Evolutionary conservation across 2,797 vertebrate species (phyloP).

Genomic region (Danio choprae): DNA sequence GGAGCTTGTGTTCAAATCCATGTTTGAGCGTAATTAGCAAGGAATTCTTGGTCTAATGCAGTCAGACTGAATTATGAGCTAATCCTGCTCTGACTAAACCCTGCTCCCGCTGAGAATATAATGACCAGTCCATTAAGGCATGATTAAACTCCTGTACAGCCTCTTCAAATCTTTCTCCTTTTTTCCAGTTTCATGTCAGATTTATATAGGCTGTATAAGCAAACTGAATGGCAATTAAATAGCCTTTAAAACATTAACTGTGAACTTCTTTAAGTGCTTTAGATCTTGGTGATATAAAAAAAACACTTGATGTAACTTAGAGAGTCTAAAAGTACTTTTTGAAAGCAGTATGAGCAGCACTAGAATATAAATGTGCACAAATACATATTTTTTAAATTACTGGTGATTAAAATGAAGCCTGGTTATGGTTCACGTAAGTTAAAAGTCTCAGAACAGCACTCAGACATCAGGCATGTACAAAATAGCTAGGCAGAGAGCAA

Average conservation of each 20-base stretch:
- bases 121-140: conserved; percentile 39
- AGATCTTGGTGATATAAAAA: neutral
- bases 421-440: neutral
- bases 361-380: neutral
- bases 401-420: neutral
- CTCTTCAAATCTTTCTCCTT: neutral
- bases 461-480: neutral
- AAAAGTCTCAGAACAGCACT: too few species aligned
- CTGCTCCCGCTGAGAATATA: conserved; percentile 40
- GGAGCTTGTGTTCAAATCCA: conserved; percentile 17
- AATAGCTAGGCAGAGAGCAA: neutral
- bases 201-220: conserved; percentile 8
- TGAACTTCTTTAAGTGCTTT: neutral
- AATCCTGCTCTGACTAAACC: conserved; percentile 42
- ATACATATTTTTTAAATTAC: neutral
- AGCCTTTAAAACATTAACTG: neutral
- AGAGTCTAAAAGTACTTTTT: neutral
- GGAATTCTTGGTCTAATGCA: conserved; percentile 21
- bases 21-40: conserved; percentile 38
- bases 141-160: conserved; percentile 34
- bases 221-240: neutral
- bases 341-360: neutral
- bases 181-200: neutral
- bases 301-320: neutral
- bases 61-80: conserved; percentile 22